Evolutionary conservation across 2,113 vertebrate genomes (phyloP).

Genomic region (Phrynosoma blainvillii): DNA sequence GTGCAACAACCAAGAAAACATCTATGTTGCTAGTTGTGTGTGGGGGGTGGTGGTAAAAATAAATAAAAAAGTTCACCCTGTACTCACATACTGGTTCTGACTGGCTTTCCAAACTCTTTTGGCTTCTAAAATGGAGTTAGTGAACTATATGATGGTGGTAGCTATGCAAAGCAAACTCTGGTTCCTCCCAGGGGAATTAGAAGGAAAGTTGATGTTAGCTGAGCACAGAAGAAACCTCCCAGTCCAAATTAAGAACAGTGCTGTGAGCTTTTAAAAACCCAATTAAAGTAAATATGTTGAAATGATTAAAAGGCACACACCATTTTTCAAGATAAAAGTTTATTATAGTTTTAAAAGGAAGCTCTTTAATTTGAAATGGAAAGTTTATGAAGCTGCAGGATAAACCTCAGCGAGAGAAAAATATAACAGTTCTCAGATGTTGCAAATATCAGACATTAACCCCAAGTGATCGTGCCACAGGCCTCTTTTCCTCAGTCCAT

Average conservation of each 20-base stretch:
- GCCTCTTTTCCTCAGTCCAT: slow-evolving; percentile 60
- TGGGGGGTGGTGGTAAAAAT: neutral
- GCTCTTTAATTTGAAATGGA: slow-evolving; percentile 82
- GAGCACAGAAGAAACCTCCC: slow-evolving; percentile 62
- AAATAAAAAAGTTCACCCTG: neutral
- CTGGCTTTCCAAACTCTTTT: neutral
- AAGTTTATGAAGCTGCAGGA: slow-evolving; percentile 78
- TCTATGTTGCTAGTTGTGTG: neutral
- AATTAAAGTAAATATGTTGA: slow-evolving; percentile 72
- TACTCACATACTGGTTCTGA: neutral
- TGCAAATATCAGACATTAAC: slow-evolving; percentile 73
- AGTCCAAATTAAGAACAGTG: slow-evolving; percentile 77
- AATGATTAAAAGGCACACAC: slow-evolving; percentile 80
- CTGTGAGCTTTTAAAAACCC: slow-evolving; percentile 69
- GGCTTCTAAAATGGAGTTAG: neutral
- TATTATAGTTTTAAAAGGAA: slow-evolving; percentile 78
- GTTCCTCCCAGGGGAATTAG: slow-evolving; percentile 45
- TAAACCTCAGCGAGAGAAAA: slow-evolving; percentile 69
- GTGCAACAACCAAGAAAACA: too few relatives aligned
- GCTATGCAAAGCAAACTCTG: neutral
- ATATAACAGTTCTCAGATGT: slow-evolving; percentile 81
- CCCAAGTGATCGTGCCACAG: slow-evolving; percentile 69
- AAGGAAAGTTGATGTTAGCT: slow-evolving; percentile 47
- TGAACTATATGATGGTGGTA: neutral
- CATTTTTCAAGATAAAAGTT: slow-evolving; percentile 81